Evolutionary conservation across 64 coral and sea anemone species (phyloP), one percentile per base, ranked within the genome.

Genomic region (Pocillopora damicornis): DNA sequence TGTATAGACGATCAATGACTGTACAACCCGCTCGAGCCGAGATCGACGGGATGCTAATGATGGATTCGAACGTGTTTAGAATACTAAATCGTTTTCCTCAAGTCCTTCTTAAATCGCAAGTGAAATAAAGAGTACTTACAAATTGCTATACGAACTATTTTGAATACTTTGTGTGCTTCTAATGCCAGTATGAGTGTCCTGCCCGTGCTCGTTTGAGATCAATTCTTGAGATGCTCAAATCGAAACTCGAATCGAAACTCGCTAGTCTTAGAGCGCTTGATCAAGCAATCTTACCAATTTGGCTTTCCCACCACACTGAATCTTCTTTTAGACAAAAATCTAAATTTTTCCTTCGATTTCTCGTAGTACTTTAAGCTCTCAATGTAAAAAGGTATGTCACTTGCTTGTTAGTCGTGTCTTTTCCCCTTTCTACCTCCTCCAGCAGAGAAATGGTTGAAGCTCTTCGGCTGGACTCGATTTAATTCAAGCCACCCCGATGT

Each of bases 141-240:
- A 30, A n/a, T 15, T 25, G 37, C 14, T 57, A 45, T 58, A 25
- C 5, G 64, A 58, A 35, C 18, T 38, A 16, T 69, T 20, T 62
- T 23, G 66, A 15, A 56, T 85, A 13, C 17, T 14, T 5, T 38
- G 37, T 56, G 30, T 62, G 57, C 5, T 25, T 85, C 2, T 58
- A 12, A 1, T 6, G 22, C 17, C 63, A 83, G 7, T 14, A 3
- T 35, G 4, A n/a, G n/a, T 23, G n/a, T 71, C 67, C 25, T 71
- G 6, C 25, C 20, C 9, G 37, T 71, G 36, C 72, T 85, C 81
- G 81, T 72, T 71, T 73, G 81, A 72, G 72, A 72, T 85, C 81
- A 66, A 42, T 85, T 85, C 81, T 9, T 42, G 81, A 72, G 3
- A 13, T 65, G 81, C 35, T 85, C 81, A 72, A 85, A 72, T 63